Conservation (phyloP, 2,888 invertebrate genomes). For the Aspidiotus rigidus region DNA sequence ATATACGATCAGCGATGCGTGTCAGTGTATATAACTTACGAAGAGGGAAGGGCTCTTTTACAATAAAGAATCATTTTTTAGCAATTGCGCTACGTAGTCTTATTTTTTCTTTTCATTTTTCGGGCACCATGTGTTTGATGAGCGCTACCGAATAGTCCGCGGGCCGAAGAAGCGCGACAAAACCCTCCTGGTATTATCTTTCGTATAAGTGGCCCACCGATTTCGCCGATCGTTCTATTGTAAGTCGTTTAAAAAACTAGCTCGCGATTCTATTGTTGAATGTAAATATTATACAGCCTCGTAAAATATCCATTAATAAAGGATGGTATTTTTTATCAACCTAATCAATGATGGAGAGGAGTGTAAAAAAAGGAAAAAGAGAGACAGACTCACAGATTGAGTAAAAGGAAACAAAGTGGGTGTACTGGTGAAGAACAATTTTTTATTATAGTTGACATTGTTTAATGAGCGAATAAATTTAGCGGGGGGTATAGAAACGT, state of each 20-base stretch:
- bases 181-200: slow-evolving; percentile 25
- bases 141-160: not conserved
- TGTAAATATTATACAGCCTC: slow-evolving; percentile 32
- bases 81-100: slow-evolving; percentile 22
- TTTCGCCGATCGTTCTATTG: slow-evolving; percentile 22
- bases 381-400: not conserved
- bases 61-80: slow-evolving; percentile 33
- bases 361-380: slow-evolving; percentile 9
- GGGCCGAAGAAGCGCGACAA: slow-evolving; percentile 3
- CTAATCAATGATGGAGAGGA: slow-evolving; percentile 18
- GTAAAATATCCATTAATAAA: slow-evolving; percentile 31
- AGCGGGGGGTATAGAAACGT: not conserved
- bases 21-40: not conserved
- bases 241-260: slow-evolving; percentile 10
- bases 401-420: slow-evolving; percentile 7
- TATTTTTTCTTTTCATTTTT: slow-evolving; percentile 4
- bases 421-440: not conserved
- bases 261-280: slow-evolving; percentile 28
- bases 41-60: slow-evolving; percentile 4
- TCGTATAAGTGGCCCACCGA: slow-evolving; percentile 29
- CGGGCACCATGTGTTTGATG: slow-evolving; percentile 32
- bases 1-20: not conserved
- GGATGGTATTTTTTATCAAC: slow-evolving; percentile 25
- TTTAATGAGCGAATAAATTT: slow-evolving; percentile 24
- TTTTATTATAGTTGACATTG: slow-evolving; percentile 19